Evolutionary conservation across 2,797 vertebrate species (phyloP), one percentile per base, ranked within the genome.

Genomic region (Sebastolobus alascanus): DNA sequence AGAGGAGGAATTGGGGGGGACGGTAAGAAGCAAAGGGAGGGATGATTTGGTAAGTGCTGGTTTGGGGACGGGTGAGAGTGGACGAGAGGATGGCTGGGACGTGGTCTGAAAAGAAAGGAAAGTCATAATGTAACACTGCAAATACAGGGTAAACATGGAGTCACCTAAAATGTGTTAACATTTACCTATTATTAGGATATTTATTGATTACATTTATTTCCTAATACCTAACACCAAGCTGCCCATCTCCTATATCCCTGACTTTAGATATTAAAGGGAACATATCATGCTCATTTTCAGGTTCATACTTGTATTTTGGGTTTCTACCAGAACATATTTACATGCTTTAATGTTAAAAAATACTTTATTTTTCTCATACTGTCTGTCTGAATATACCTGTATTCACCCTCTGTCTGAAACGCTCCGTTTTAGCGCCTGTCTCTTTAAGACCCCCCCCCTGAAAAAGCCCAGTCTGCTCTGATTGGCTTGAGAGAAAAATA

Each of bases 31-130:
- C n/a, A 68, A 38, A 33, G 80, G 52, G 43, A 38, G 27, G 9
- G 82, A 80, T 37, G 84, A 66, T 83, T 77, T 91, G 38, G 61
- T 56, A 3, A 65, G 33, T 6, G 69, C 37, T 58, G 76, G 71
- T 81, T 92, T 95, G 69, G 85, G 20, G 0, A 91, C 89, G 18
- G 96, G 91, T 70, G 95, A 97, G 20, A 50, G 67, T 11, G 94
- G 90, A 80, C 86, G 89, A 64, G 94, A 93, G 2, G 91, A 90
- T 61, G 95, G 84, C 86, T 92, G 90, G 46, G 94, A 71, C 4
- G 85, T 87, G 66, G 93, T 87, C 97, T 96, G 91, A 25, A 84
- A 82, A 85, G 31, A 83, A 46, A 74, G 25, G 8, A 74, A 65
- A 71, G 31, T 4, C 3, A 52, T 33, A 63, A 71, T 52, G 25